These are phyloP conservation scores for Leptosomus discolor DNA, from an alignment of 2,113 vertebrate genomes.

Conservation along the genomic window DNA sequence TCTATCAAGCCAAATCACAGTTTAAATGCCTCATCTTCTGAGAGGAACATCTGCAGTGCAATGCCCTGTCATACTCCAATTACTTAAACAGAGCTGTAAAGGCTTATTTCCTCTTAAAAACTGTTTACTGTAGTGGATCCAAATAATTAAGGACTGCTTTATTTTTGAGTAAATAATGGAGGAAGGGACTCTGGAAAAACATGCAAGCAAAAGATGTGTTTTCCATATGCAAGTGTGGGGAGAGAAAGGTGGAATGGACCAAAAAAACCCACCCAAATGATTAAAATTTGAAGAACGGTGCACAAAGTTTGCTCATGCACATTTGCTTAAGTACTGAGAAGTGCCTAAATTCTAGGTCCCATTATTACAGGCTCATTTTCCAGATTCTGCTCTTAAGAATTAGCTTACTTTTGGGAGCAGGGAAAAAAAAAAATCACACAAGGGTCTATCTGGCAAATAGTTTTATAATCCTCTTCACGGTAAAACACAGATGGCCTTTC, in stretches of 20 bases:
- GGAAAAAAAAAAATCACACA: neutral
- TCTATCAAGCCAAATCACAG: neutral
- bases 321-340: neutral
- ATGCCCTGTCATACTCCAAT: neutral
- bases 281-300: neutral
- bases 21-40: neutral
- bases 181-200: neutral
- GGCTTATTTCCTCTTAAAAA: neutral
- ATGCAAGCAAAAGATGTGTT: neutral
- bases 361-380: neutral
- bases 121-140: neutral
- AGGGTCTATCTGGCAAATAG: constrained; percentile 15
- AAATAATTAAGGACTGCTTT: neutral
- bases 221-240: neutral
- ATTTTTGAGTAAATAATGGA: neutral
- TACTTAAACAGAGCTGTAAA: neutral
- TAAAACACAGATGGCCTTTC: constrained; percentile 50
- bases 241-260: neutral
- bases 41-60: neutral
- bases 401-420: neutral
- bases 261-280: neutral
- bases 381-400: neutral
- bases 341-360: neutral
- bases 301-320: neutral
- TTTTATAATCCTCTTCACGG: constrained; percentile 5